These are phyloP conservation scores for Eupithecia abbreviata DNA, from an alignment of 2,888 invertebrate genomes.

Conservation along the genomic window DNA sequence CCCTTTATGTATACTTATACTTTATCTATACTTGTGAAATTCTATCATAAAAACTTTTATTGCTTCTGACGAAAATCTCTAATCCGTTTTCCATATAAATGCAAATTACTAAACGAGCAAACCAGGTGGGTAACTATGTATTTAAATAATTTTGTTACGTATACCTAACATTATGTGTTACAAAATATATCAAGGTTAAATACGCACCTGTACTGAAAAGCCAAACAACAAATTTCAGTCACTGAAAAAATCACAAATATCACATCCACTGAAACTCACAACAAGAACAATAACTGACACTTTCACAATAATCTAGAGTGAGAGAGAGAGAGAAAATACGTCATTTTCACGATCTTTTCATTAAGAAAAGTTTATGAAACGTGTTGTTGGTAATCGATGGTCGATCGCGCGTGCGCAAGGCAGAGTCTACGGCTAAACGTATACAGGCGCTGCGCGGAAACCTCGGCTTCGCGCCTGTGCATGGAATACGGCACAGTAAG, in stretches of 20 bases:
- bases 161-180: conserved; percentile 1
- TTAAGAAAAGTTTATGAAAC: conserved; percentile 76
- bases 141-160: not conserved
- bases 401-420: conserved; percentile 67
- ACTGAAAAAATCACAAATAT: conserved; percentile 29
- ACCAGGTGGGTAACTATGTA: not conserved
- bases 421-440: conserved; percentile 64
- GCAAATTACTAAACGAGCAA: not conserved
- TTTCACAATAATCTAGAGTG: conserved; percentile 28
- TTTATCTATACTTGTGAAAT: conserved; percentile 37
- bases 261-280: conserved; percentile 35
- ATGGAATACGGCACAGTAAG: conserved; percentile 26
- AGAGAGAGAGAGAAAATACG: not conserved
- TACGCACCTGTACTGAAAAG: conserved; percentile 24
- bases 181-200: not conserved
- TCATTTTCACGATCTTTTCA: conserved; percentile 72
- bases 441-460: conserved; percentile 54
- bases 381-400: conserved; percentile 59
- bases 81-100: conserved; percentile 2
- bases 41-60: conserved; percentile 39
- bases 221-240: conserved; percentile 25
- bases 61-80: conserved; percentile 36
- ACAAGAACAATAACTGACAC: conserved; percentile 12
- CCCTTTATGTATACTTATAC: conserved; percentile 36
- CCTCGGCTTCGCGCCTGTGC: conserved; percentile 55